phyloP scores from a whole-genome alignment of 2,888 invertebrate genomes.

The Dynastes maya region DNA sequence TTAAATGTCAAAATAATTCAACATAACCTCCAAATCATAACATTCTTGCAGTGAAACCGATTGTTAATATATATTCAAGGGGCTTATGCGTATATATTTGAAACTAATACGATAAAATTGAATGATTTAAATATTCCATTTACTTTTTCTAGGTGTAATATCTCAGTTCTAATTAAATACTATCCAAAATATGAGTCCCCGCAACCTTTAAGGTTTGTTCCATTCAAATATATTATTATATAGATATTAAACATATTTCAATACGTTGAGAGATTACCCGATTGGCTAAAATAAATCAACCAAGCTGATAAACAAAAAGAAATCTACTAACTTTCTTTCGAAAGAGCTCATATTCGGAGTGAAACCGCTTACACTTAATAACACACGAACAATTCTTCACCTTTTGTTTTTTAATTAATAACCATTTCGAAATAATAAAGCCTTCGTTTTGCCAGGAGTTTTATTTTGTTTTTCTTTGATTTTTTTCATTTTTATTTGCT shows the following conservation, averaged over 20 bases:
- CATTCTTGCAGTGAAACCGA: too few species aligned
- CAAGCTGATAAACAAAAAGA: background rate
- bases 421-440: slow-evolving; percentile 36
- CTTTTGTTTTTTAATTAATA: slow-evolving; percentile 17
- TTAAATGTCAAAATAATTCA: too few species aligned
- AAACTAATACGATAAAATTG: background rate
- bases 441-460: slow-evolving; percentile 47
- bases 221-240: too few species aligned
- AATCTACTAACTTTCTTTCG: slow-evolving; percentile 8
- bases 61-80: too few species aligned
- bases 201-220: slow-evolving; percentile 56
- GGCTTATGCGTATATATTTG: too few species aligned
- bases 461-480: slow-evolving; percentile 17
- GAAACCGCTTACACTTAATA: slow-evolving; percentile 47
- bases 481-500: slow-evolving; percentile 48
- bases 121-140: slow-evolving; percentile 45
- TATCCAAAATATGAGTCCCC: slow-evolving; percentile 61
- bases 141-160: slow-evolving; percentile 60
- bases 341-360: background rate
- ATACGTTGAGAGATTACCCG: background rate
- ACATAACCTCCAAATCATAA: too few species aligned
- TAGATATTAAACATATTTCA: too few species aligned
- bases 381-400: slow-evolving; percentile 11
- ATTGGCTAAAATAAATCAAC: background rate
- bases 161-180: slow-evolving; percentile 61